phyloP scores from a whole-genome alignment of 2,888 invertebrate species.

The Drosophila borborema region DNA sequence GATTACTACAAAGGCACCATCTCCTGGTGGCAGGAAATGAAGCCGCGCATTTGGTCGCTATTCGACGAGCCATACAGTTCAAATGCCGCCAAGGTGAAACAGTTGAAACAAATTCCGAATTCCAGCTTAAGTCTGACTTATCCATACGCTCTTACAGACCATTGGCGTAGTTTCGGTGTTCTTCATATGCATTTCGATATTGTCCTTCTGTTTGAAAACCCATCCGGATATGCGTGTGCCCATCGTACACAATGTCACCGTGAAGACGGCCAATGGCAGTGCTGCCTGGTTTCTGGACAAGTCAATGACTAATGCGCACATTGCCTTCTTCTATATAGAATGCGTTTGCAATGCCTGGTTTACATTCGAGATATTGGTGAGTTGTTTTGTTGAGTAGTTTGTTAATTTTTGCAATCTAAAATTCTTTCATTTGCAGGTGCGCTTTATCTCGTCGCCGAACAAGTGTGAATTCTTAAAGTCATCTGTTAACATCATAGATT shows the following conservation, averaged over 20 bases:
- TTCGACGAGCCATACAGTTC: constrained; percentile 99
- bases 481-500: constrained; percentile 99
- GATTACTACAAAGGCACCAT: constrained; percentile 96
- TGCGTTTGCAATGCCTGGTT: constrained; percentile 99
- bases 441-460: constrained; percentile 97
- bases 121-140: background rate
- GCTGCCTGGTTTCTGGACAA: constrained; percentile 95
- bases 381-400: constrained; percentile 27
- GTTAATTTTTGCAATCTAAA: too few species aligned
- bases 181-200: constrained; percentile 99
- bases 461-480: constrained; percentile 97
- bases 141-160: constrained; percentile 88
- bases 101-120: too few species aligned
- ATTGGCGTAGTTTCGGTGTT: constrained; percentile 99
- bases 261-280: constrained; percentile 90
- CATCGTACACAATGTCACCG: constrained; percentile 92
- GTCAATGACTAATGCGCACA: constrained; percentile 97
- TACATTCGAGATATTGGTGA: constrained; percentile 95
- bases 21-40: constrained; percentile 98
- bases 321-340: constrained; percentile 99
- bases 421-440: constrained; percentile 85
- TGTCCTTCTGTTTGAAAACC: constrained; percentile 99
- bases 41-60: constrained; percentile 99
- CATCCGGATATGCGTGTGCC: constrained; percentile 99
- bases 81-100: constrained; percentile 95